phyloP scores from a whole-genome alignment of 2,113 vertebrate species.

The Elgaria multicarinata region DNA sequence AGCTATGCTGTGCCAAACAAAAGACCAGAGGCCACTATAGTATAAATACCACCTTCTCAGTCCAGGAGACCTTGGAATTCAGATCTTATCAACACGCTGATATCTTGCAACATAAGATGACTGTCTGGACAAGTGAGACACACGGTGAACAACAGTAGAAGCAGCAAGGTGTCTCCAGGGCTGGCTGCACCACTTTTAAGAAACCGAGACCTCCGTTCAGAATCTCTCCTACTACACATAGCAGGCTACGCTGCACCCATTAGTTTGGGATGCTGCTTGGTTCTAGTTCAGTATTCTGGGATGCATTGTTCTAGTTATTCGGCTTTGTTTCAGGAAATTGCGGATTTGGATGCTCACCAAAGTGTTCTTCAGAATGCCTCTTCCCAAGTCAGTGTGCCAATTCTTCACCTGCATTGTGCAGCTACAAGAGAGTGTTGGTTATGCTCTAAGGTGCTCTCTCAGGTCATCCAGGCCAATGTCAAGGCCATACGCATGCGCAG shows the following conservation, averaged over 20 bases:
- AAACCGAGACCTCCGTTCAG: neutral
- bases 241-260: neutral
- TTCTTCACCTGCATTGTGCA: neutral
- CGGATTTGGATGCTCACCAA: neutral
- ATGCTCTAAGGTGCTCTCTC: neutral
- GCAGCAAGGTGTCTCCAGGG: neutral
- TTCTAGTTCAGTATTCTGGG: neutral
- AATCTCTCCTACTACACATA: neutral
- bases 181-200: neutral
- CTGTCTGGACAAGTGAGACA: neutral
- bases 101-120: neutral
- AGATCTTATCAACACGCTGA: neutral
- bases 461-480: neutral
- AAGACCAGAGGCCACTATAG: neutral
- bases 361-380: neutral
- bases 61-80: neutral
- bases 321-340: neutral
- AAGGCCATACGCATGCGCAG: neutral
- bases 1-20: neutral
- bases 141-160: neutral
- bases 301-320: neutral
- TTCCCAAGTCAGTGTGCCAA: neutral
- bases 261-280: neutral
- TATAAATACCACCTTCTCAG: neutral
- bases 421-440: neutral